Conservation (phyloP, 92 coral and sea anemone genomes). For the Porites rus region DNA sequence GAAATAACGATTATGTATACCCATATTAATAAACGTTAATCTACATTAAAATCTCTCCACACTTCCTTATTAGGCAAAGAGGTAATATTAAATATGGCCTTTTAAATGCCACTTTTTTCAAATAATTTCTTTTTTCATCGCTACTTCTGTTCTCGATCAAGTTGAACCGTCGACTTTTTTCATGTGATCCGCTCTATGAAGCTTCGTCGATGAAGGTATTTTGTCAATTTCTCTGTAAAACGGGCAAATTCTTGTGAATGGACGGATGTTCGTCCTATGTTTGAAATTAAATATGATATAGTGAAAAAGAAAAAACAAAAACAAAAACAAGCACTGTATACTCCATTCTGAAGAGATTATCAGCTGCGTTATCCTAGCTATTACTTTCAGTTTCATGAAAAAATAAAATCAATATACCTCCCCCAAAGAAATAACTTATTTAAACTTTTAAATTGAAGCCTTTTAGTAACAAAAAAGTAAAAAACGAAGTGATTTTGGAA, state of each 20-base stretch:
- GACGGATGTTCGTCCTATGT: background rate
- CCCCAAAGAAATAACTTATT: no score
- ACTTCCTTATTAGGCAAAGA: background rate
- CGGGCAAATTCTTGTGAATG: background rate
- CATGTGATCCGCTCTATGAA: background rate
- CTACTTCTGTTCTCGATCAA: no score
- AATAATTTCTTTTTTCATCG: no score
- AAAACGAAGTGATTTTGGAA: background rate
- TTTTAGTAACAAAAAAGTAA: background rate
- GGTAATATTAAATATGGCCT: slow-evolving; percentile 11
- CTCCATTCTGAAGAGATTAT: background rate
- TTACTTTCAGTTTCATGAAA: no score
- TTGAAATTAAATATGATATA: background rate
- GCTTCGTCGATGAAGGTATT: slow-evolving; percentile 4
- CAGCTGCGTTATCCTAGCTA: no score
- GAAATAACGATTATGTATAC: no score
- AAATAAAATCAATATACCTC: no score
- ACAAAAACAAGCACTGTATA: no score
- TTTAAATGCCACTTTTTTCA: background rate
- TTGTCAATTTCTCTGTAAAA: background rate
- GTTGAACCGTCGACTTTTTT: no score
- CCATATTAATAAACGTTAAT: no score
- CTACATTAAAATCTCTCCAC: no score
- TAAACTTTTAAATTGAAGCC: background rate
- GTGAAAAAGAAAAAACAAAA: no score